Percentiles rank a stretch among this genome's conserved stretches.
These are phyloP conservation scores for Acrocephalus arundinaceus DNA, from an alignment of 2,113 vertebrate genomes.

Conservation along the genomic window DNA sequence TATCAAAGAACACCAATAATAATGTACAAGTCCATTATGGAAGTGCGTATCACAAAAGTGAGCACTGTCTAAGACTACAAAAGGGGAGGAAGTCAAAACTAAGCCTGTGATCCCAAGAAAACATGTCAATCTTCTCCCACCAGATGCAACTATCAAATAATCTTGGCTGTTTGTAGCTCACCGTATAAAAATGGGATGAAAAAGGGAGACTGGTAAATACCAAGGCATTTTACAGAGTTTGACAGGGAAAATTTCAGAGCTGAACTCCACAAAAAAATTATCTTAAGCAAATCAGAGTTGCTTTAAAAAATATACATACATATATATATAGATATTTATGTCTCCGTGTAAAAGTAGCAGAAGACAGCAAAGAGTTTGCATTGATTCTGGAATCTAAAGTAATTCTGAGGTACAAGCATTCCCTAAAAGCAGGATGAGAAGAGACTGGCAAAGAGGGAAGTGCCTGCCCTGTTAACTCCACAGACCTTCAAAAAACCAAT, in stretches of 20 bases:
- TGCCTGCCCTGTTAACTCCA: not conserved
- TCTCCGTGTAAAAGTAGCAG: not conserved
- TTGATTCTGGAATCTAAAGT: not conserved
- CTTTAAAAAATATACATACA: too few relatives aligned
- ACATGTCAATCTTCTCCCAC: not conserved
- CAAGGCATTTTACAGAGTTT: not conserved
- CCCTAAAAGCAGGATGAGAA: not conserved
- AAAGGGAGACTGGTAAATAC: not conserved
- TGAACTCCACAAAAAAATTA: not conserved
- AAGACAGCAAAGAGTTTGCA: not conserved
- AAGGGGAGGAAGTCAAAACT: not conserved
- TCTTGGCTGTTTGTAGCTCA: not conserved
- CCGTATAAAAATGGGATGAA: not conserved
- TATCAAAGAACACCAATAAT: slow-evolving; percentile 58
- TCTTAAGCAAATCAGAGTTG: not conserved
- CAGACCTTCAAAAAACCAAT: not conserved
- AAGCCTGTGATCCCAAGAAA: not conserved
- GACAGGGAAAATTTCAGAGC: not conserved
- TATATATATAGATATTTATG: rapidly evolving
- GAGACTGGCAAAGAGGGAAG: not conserved
- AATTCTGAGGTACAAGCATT: not conserved
- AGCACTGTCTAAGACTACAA: not conserved
- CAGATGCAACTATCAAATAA: not conserved
- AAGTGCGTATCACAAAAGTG: not conserved
- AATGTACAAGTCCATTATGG: slow-evolving; percentile 29